A percentile compares a stretch with the other conserved stretches of the same genome.
Conservation (phyloP, 2,888 invertebrate genomes). For the Anoplius nigerrimus region DNA sequence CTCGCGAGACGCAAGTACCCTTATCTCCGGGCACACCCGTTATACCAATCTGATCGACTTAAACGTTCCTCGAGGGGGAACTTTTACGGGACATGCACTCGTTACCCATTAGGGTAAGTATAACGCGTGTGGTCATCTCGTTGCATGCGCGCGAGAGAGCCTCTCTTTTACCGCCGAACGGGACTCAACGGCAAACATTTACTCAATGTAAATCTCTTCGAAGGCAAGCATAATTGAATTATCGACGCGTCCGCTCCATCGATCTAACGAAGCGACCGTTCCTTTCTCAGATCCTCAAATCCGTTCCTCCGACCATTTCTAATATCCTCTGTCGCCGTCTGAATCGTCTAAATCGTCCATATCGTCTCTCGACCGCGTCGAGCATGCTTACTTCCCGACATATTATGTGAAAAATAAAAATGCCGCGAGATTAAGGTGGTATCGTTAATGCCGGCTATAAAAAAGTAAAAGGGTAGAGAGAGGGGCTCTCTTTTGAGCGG, state of each 20-base stretch:
- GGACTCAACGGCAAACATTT: constrained; percentile 22
- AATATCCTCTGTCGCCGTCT: too few relatives aligned
- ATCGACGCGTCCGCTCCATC: constrained; percentile 38
- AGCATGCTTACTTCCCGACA: not conserved
- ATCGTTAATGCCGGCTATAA: constrained; percentile 11
- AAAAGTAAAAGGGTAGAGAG: not conserved
- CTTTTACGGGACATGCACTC: constrained; percentile 59
- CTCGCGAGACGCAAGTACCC: constrained; percentile 3
- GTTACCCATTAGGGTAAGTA: constrained; percentile 59
- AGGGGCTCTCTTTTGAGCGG: not conserved
- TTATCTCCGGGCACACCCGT: constrained; percentile 42
- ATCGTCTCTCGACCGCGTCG: too few relatives aligned
- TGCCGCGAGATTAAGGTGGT: constrained; percentile 16
- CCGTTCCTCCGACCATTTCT: too few relatives aligned
- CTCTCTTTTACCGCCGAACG: constrained; percentile 21
- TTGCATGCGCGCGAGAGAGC: constrained; percentile 36
- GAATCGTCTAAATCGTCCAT: too few relatives aligned
- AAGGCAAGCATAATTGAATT: constrained; percentile 57
- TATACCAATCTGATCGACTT: constrained; percentile 51
- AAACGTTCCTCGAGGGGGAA: constrained; percentile 48
- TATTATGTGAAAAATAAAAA: not conserved
- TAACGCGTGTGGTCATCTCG: constrained; percentile 49
- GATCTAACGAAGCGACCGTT: too few relatives aligned
- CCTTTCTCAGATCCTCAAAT: too few relatives aligned
- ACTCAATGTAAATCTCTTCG: constrained; percentile 39